Evolutionary conservation across 2,888 invertebrate genomes (phyloP), one percentile per base, ranked within the genome.

Genomic region (Drosophila peninsularis): DNA sequence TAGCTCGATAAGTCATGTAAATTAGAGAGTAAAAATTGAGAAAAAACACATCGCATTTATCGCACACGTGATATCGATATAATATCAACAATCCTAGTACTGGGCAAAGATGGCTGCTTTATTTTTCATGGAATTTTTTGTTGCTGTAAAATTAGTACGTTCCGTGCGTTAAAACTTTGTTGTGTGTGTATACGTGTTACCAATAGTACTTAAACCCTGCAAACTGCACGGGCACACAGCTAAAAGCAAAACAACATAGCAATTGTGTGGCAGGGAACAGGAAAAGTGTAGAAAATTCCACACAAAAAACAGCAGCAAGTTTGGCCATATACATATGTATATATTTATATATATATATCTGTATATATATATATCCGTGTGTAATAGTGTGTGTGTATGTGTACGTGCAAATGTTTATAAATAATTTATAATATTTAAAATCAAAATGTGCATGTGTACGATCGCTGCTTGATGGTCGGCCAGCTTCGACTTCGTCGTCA

Each of bases 391-490:
- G 70, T 62, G 61, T 50, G 67, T 61, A 24, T 61, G 68, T 53
- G 74, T 64, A 68, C 47, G 76, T 82, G 78, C 78, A 82, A 82
- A 83, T 83, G 86, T 80, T 83, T 83, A 86, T 83, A 86, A 83
- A 83, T 83, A 85, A 85, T 78, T 78, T 78, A 71, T 78, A 78
- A 80, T 73, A 79, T 71, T 70, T 50, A 47, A 78, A 69, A 63
- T 69, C 19, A 67, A 84, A 80, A 82, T 82, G 83, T 86, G 76
- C 83, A 86, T 86, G 60, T 80, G 81, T 61, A 60, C 39, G 64
- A 81, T 71, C 63, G 75, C 65, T 78, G 74, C 65, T 74, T 83
- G 78, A 80, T 71, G 74, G 60, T 69, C 66, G 75, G 64, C 56
- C 57, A 76, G 37, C 70, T 54, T 69, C 71, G 62, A 63, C 61